phyloP scores from a whole-genome alignment of 2,888 invertebrate genomes.

The Hanleya hanleyi region DNA sequence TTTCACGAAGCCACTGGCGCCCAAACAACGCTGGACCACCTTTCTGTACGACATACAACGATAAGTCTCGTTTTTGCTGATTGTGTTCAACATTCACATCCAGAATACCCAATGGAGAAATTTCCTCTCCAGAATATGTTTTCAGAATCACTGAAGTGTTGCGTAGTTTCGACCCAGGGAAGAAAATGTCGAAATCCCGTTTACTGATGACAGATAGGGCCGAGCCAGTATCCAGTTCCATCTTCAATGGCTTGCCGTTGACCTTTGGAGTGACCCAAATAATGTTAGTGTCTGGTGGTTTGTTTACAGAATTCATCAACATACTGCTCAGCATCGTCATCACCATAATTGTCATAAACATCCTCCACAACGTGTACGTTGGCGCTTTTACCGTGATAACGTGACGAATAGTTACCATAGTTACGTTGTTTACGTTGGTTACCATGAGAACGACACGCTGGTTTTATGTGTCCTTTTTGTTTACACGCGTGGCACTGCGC shows the following conservation, averaged over 20 bases:
- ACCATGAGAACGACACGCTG: too few species aligned
- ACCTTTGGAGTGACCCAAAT: conserved; percentile 7
- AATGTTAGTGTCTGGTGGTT: too few species aligned
- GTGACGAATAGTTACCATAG: too few species aligned
- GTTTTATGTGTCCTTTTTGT: conserved; percentile 14
- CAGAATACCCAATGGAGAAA: neutral
- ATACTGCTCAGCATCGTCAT: too few species aligned
- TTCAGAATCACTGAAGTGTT: neutral
- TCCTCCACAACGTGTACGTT: too few species aligned
- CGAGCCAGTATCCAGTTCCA: conserved; percentile 36
- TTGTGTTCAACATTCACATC: neutral
- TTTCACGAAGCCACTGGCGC: conserved; percentile 21
- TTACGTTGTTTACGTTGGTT: too few species aligned
- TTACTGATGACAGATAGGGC: neutral
- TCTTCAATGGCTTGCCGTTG: conserved; percentile 21
- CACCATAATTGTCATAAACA: too few species aligned
- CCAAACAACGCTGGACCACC: conserved; percentile 21
- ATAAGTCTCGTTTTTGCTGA: neutral
- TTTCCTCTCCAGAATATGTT: neutral
- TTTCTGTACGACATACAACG: neutral
- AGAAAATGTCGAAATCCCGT: too few species aligned
- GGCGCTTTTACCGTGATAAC: too few species aligned
- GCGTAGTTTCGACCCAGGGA: too few species aligned
- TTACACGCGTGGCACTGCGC: conserved; percentile 9
- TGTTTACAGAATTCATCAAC: too few species aligned